Evolutionary conservation across 2,888 invertebrate genomes (phyloP), one percentile per base, ranked within the genome.

Genomic region (Lycophotia porphyrea): DNA sequence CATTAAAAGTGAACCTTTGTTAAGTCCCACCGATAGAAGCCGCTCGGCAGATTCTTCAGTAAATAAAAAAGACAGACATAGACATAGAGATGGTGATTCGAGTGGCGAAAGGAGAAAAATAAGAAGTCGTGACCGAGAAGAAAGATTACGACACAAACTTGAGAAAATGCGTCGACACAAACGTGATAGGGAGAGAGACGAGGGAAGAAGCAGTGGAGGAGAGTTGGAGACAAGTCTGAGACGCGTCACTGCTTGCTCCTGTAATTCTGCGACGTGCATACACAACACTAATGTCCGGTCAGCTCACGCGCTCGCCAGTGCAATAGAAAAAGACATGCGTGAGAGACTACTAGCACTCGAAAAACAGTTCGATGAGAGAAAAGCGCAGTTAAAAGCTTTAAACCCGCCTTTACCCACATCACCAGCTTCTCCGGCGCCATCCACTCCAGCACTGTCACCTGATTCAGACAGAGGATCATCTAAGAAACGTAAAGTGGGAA

Each of bases 321-420:
- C 98, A 2, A 97, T 98, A 94, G 98, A 98, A 92, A 96, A 98
- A 88, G 98, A 98, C 88, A 98, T 99, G 98, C 97, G 98, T 60
- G 97, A 98, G 93, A 97, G 98, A 76, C 92, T 99, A 80, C 98
- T 98, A 36, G 98, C 98, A 71, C 96, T 99, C 44, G 98, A 98
- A 89, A 97, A 98, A 42, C 98, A 98, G 90, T 98, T 98, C 90
- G 97, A 97, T 81, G 98, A 99, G 91, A 98, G 98, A 91, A 98
- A 98, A 90, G 97, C 97, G 47, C 98, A 99, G 93, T 94, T 99
- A n/a, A 97, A 97, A 80, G 98, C 98, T 84, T 95, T 98, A 61
- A 97, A 97, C 36, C 97, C 97, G 2, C 97, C 97, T 79, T 95
- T 97, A 77, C 93, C 94, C 7, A 84, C 93, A 2, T 84, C 93